These are phyloP conservation scores for Porites australiensis DNA, from an alignment of 64 coral and sea anemone species.

Conservation along the genomic window DNA sequence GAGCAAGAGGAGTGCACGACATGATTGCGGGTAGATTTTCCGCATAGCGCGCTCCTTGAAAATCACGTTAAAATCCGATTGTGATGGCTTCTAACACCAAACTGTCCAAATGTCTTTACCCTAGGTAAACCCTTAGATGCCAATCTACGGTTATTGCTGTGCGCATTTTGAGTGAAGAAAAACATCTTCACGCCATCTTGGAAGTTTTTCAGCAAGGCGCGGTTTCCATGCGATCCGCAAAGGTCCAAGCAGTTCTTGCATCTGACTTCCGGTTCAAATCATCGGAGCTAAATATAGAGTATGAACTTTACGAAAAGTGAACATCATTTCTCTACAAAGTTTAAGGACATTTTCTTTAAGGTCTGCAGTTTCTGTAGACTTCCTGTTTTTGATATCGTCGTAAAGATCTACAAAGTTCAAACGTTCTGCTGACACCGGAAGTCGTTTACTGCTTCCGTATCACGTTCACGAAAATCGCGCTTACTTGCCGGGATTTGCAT, in stretches of 20 bases:
- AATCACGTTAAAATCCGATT: neutral
- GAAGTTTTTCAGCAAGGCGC: conserved; percentile 12
- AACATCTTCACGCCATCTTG: conserved; percentile 16
- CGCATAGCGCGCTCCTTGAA: conserved; percentile 2
- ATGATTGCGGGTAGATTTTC: neutral
- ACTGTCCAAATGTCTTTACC: neutral
- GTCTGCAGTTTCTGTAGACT: neutral
- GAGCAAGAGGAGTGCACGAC: neutral
- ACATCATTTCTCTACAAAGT: conserved; percentile 35
- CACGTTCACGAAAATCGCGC: too few species aligned
- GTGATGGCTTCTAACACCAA: neutral
- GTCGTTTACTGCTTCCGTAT: too few species aligned
- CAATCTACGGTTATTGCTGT: neutral
- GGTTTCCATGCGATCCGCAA: conserved; percentile 23
- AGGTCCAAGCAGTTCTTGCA: neutral
- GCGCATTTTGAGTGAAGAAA: neutral
- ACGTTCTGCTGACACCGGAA: too few species aligned
- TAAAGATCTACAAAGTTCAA: too few species aligned
- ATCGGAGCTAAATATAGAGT: conserved; percentile 34
- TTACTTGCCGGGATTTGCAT: too few species aligned
- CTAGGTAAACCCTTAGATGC: neutral
- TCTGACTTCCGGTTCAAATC: conserved; percentile 15
- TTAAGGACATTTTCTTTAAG: neutral
- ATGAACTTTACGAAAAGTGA: conserved; percentile 14
- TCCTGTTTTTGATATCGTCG: neutral